Evolutionary conservation across 2,888 invertebrate genomes (phyloP).

Genomic region (Tetragonula carbonaria): DNA sequence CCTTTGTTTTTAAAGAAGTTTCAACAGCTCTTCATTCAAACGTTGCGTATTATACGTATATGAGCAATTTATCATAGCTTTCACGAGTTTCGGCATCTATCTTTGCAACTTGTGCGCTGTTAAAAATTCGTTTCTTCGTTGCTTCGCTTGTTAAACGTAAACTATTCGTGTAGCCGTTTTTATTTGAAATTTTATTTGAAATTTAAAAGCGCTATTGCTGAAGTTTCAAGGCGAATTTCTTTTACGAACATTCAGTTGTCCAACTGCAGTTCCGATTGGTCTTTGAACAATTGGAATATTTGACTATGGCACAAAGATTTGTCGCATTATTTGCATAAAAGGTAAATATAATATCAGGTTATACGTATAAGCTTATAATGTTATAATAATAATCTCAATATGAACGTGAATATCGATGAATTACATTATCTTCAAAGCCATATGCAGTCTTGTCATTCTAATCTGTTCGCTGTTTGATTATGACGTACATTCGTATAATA

Average conservation of each 20-base stretch:
- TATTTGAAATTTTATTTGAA: neutral
- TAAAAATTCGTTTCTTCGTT: neutral
- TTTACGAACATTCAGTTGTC: neutral
- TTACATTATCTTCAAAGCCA: constrained; percentile 2
- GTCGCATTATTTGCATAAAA: constrained; percentile 23
- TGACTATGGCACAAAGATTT: neutral
- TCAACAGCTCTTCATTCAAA: neutral
- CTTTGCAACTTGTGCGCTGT: neutral
- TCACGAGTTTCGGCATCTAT: neutral
- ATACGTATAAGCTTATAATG: constrained; percentile 9
- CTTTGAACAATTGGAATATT: neutral
- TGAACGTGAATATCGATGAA: neutral
- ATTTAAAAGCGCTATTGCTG: too few relatives aligned
- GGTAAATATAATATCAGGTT: constrained; percentile 21
- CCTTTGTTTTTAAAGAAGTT: neutral
- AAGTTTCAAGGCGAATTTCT: neutral
- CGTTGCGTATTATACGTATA: neutral
- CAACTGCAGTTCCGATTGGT: neutral
- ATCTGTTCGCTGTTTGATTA: neutral
- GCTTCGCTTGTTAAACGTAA: neutral
- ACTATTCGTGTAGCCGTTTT: neutral
- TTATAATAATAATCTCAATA: constrained; percentile 8
- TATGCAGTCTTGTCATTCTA: neutral
- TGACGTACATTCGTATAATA: neutral
- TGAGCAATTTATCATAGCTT: neutral